Conservation (phyloP, 2,888 invertebrate genomes). For the Drosophila prolongata region DNA sequence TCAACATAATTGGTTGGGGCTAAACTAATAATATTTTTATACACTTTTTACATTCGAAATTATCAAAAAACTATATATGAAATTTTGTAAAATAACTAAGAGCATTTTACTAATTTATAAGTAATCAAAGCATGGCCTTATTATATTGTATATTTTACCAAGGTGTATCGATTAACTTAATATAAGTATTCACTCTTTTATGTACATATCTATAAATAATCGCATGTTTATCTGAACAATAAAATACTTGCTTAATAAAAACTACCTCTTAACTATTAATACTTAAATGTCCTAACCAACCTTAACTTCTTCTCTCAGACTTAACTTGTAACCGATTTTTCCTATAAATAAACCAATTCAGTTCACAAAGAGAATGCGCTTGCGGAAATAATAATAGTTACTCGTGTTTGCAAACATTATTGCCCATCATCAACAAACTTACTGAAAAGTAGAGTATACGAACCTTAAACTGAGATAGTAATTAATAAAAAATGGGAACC, state of each 20-base stretch:
- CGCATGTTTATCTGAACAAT: conserved; percentile 31
- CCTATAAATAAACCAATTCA: neutral
- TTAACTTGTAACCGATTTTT: too few relatives aligned
- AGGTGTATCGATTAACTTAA: conserved; percentile 9
- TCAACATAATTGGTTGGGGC: neutral
- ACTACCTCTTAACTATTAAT: neutral
- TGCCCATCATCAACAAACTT: conserved; percentile 4
- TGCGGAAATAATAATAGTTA: conserved; percentile 9
- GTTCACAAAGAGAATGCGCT: conserved; percentile 13
- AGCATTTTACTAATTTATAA: conserved; percentile 1
- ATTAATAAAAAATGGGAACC: conserved; percentile 52
- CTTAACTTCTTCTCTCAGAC: neutral
- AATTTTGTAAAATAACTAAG: neutral
- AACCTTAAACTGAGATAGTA: conserved; percentile 1
- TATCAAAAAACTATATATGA: neutral
- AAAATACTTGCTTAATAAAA: conserved; percentile 16
- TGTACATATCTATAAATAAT: conserved; percentile 24
- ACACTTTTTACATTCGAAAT: conserved; percentile 2
- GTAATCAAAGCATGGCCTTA: conserved; percentile 13
- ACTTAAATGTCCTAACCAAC: conserved; percentile 2
- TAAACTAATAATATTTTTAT: conserved; percentile 1
- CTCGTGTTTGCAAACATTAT: conserved; percentile 4
- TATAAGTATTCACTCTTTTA: conserved; percentile 1
- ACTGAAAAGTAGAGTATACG: conserved; percentile 13
- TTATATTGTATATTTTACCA: conserved; percentile 1